A percentile compares a stretch with the other conserved stretches of the same genome.
phyloP scores from a whole-genome alignment of 1,140 invertebrate species.

The Temnothorax curvispinosus region DNA sequence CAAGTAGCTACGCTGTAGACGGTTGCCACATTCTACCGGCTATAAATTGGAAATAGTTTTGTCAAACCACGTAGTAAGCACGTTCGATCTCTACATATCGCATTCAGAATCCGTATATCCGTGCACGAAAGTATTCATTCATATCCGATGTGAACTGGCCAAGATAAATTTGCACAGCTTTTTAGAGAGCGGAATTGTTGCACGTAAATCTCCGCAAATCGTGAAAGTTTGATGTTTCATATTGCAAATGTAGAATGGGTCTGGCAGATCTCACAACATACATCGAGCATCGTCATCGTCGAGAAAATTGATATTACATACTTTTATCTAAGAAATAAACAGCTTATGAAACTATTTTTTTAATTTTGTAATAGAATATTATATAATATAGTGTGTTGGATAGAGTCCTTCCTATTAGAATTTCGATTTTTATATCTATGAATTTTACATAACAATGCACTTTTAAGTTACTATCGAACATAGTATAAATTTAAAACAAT shows the following conservation, averaged over 20 bases:
- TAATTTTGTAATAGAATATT: not conserved
- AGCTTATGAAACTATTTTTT: not conserved
- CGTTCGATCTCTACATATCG: slow-evolving; percentile 49
- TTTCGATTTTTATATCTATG: not conserved
- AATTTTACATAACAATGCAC: not conserved
- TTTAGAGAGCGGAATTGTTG: slow-evolving; percentile 40
- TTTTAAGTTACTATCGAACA: not conserved
- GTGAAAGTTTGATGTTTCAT: slow-evolving; percentile 7
- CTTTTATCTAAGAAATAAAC: not conserved
- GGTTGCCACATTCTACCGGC: slow-evolving; percentile 26
- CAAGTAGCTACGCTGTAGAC: slow-evolving; percentile 46
- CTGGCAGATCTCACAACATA: not conserved
- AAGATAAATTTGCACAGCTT: slow-evolving; percentile 57
- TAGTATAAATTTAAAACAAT: not conserved
- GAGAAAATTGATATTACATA: not conserved
- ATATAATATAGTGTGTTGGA: not conserved
- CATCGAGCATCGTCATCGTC: not conserved
- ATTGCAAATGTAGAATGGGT: not conserved
- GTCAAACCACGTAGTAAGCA: slow-evolving; percentile 63
- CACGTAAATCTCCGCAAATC: slow-evolving; percentile 14
- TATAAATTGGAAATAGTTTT: slow-evolving; percentile 61
- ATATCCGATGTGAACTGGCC: slow-evolving; percentile 24
- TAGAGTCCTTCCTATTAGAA: not conserved
- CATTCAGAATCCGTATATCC: slow-evolving; percentile 3
- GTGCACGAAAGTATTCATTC: slow-evolving; percentile 51